phyloP scores from a whole-genome alignment of 2,797 vertebrate species.

The Sphenodon punctatus region DNA sequence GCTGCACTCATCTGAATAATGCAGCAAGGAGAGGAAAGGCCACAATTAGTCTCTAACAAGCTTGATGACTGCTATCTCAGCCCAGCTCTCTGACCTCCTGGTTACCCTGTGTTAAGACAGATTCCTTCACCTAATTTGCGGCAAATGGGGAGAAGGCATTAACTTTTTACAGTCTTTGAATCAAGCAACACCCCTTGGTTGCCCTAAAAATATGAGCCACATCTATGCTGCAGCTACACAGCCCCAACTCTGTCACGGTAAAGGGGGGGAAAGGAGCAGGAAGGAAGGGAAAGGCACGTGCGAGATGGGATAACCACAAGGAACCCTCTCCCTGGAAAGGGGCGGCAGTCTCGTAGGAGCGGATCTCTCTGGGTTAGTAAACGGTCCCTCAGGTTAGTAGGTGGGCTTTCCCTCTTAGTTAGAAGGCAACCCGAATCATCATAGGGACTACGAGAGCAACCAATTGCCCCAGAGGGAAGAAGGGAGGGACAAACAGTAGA shows the following conservation, averaged over 20 bases:
- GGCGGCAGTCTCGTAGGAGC: no score
- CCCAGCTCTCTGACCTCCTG: neutral
- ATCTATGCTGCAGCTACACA: neutral
- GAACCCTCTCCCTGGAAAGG: no score
- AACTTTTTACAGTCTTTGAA: neutral
- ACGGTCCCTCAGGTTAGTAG: no score
- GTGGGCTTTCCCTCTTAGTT: no score
- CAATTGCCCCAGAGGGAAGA: no score
- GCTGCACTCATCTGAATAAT: neutral
- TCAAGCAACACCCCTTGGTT: neutral
- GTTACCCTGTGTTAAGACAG: neutral
- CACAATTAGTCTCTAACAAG: slow-evolving; percentile 47
- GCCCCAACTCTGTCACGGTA: slow-evolving; percentile 9
- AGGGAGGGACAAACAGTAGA: no score
- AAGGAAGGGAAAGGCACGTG: no score
- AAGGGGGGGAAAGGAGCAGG: no score
- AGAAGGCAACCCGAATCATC: no score
- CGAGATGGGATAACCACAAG: no score
- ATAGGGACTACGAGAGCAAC: no score
- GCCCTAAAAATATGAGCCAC: neutral
- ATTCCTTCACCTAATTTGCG: slow-evolving; percentile 31
- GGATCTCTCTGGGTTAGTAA: no score
- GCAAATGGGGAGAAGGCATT: neutral
- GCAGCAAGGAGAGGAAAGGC: slow-evolving; percentile 31
- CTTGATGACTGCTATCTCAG: neutral